phyloP scores from a whole-genome alignment of 2,797 vertebrate genomes.

The Nannoperca australis region DNA sequence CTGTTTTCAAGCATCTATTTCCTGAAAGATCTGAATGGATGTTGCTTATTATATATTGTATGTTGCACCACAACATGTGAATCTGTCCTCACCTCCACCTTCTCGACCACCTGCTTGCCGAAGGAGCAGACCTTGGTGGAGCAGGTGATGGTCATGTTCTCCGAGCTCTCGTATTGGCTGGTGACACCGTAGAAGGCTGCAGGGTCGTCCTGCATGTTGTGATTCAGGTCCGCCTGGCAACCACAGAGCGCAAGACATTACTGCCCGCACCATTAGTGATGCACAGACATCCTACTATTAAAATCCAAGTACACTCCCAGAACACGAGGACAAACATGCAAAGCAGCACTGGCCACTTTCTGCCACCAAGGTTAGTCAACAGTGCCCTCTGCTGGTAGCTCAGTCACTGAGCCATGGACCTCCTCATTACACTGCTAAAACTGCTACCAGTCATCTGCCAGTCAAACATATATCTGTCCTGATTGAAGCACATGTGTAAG shows the following conservation, averaged over 20 bases:
- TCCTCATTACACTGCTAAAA: not conserved
- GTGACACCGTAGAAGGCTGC: constrained; percentile 96
- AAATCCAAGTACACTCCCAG: not conserved
- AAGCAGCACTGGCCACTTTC: not conserved
- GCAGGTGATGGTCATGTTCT: constrained; percentile 99
- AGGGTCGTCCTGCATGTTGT: constrained; percentile 94
- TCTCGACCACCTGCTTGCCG: constrained; percentile 99
- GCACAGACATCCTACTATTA: not conserved
- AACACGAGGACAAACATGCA: not conserved
- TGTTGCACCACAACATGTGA: not conserved
- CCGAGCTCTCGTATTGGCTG: constrained; percentile 98
- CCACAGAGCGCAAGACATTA: not conserved
- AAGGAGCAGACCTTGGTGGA: constrained; percentile 99
- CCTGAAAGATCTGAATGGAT: not conserved
- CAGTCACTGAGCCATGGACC: not conserved
- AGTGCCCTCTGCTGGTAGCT: constrained; percentile 54
- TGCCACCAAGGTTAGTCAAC: not conserved
- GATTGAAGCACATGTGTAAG: not conserved
- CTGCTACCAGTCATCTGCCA: not conserved
- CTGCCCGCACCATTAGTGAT: not conserved
- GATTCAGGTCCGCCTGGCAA: constrained; percentile 95
- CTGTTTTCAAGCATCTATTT: not conserved
- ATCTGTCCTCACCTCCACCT: constrained; percentile 93
- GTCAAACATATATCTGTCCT: not conserved
- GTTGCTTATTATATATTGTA: not conserved